phyloP scores from a whole-genome alignment of 2,797 vertebrate species.

The Lutjanus campechanus region DNA sequence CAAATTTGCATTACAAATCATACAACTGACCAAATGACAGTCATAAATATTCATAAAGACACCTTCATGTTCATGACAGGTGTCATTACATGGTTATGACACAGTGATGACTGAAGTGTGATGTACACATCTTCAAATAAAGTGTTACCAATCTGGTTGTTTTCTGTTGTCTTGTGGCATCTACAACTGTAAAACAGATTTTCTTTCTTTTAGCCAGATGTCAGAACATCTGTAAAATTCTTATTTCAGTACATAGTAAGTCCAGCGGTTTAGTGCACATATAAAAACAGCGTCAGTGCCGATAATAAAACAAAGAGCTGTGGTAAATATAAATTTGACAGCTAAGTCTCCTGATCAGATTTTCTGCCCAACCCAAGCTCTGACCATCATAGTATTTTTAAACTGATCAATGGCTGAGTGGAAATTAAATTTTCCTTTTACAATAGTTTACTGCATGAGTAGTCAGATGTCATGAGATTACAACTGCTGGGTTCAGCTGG shows the following conservation, averaged over 20 bases:
- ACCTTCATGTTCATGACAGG: too few relatives aligned
- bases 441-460: conserved; percentile 51
- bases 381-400: conserved; percentile 16
- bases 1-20: too few relatives aligned
- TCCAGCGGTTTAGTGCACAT: neutral
- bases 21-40: too few relatives aligned
- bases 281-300: neutral
- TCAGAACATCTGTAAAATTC: neutral
- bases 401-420: conserved; percentile 43
- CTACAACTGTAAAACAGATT: conserved; percentile 13
- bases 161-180: neutral
- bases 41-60: too few relatives aligned
- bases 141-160: neutral
- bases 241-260: neutral
- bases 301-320: conserved; percentile 34
- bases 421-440: conserved; percentile 54
- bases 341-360: conserved; percentile 22
- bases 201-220: conserved; percentile 1
- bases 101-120: too few relatives aligned
- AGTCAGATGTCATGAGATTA: conserved; percentile 56
- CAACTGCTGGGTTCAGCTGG: conserved; percentile 48
- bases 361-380: neutral
- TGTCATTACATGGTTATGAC: too few relatives aligned
- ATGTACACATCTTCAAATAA: too few relatives aligned
- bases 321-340: conserved; percentile 35